Percentiles rank a stretch among this genome's conserved stretches.
These are phyloP conservation scores for Halictus rubicundus DNA, from an alignment of 1,140 invertebrate genomes.

Conservation along the genomic window DNA sequence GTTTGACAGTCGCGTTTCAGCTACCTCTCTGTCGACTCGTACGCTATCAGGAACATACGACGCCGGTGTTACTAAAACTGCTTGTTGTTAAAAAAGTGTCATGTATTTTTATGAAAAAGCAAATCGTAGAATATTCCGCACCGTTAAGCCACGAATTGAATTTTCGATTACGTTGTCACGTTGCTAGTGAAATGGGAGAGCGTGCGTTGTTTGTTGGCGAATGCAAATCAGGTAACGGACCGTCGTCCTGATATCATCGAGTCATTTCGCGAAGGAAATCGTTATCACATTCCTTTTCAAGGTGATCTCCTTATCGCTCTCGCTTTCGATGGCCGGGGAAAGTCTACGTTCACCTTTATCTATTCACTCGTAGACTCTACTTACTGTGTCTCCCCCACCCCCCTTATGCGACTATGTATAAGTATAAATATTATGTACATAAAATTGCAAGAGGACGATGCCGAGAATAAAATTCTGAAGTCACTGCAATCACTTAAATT, in stretches of 20 bases:
- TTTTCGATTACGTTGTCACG: too few species aligned
- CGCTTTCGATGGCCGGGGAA: slow-evolving; percentile 14
- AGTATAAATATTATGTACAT: neutral
- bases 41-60: neutral
- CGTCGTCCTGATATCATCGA: slow-evolving; percentile 21
- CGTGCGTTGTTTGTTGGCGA: neutral
- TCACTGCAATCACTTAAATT: too few species aligned
- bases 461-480: neutral
- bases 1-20: neutral
- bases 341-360: slow-evolving; percentile 1
- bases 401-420: too few species aligned
- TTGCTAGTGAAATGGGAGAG: neutral
- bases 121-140: too few species aligned
- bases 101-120: too few species aligned
- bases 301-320: slow-evolving; percentile 39
- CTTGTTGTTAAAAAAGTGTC: too few species aligned
- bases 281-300: slow-evolving; percentile 37
- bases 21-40: slow-evolving; percentile 5
- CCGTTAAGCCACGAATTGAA: too few species aligned
- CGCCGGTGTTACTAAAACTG: neutral
- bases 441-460: neutral
- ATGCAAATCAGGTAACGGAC: slow-evolving; percentile 25
- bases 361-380: neutral
- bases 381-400: too few species aligned
- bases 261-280: neutral